Base-by-base conservation (phyloP, 2,888 invertebrate genomes). In the Fragum whitleyi region DNA sequence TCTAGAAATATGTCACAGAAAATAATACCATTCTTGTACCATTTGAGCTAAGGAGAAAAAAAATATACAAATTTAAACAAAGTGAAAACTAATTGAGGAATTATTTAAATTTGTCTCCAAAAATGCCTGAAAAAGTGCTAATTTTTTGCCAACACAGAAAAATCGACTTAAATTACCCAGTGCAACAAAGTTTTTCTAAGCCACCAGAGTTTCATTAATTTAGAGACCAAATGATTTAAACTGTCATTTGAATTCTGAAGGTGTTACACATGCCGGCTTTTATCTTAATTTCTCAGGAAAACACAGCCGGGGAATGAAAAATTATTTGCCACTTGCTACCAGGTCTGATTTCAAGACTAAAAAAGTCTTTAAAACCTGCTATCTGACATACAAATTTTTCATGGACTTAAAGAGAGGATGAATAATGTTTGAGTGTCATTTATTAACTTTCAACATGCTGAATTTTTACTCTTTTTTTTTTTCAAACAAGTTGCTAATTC, bases 131-230 rank as follows among this genome's bases (percentile, higher is more conserved):
- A 47, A 47, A 47, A 47, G 19, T 47, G 47, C 7, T 47, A 47
- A 47, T 47, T 47, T n/a, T 47, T 26, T 57, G 57, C 57, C 6
- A 57, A 28, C 23, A 57, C 19, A 28, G 57, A 28, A 11, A 57
- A 57, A 26, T 23, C 3, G 57, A 21, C 57, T 57, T 57, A 57
- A 57, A 57, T 57, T 57, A 57, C 21, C 23, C 26, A 57, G 57
- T 26, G 57, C 57, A 26, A 57, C 28, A 28, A 14, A 23, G 28
- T 28, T 57, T 57, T 57, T 57, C 28, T 57, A 23, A 14, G 28
- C 14, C 57, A 26, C 57, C 26, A 57, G 57, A 57, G 26, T 57
- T 57, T 57, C 57, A 57, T 57, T 57, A 57, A 57, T 57, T 57
- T 57, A 26, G 57, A n/a, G 47, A 5, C 47, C 3, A 16, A 47